Conservation (phyloP, 2,113 vertebrate genomes). For the Trichechus manatus region DNA sequence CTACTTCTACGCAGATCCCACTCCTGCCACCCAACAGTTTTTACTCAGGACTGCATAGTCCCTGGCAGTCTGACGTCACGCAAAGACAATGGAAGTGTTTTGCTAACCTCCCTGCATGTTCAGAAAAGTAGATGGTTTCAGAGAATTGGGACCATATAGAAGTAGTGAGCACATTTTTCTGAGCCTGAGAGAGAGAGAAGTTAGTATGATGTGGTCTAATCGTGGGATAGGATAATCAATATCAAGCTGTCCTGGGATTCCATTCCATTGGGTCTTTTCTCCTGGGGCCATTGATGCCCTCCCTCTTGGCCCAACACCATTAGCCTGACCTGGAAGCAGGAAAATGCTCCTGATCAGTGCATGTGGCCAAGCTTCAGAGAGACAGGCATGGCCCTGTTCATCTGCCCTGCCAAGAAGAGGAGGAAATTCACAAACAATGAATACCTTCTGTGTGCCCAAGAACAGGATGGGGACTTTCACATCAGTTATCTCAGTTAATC, state of each 20-base stretch:
- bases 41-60: background rate
- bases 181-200: background rate
- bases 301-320: background rate
- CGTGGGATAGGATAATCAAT: background rate
- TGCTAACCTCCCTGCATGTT: background rate
- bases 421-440: background rate
- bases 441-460: background rate
- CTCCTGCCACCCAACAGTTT: background rate
- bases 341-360: background rate
- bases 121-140: background rate
- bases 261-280: background rate
- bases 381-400: background rate
- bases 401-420: background rate
- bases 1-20: background rate
- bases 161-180: background rate
- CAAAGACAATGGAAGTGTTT: background rate
- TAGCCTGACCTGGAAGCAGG: background rate
- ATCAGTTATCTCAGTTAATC: background rate
- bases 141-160: background rate
- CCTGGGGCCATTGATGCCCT: background rate
- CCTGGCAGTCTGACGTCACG: background rate
- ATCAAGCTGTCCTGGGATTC: background rate
- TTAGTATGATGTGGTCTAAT: rapidly evolving
- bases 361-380: background rate
- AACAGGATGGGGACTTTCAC: background rate